Conservation (phyloP, 1,140 invertebrate species). For the Scylla paramamosain region DNA sequence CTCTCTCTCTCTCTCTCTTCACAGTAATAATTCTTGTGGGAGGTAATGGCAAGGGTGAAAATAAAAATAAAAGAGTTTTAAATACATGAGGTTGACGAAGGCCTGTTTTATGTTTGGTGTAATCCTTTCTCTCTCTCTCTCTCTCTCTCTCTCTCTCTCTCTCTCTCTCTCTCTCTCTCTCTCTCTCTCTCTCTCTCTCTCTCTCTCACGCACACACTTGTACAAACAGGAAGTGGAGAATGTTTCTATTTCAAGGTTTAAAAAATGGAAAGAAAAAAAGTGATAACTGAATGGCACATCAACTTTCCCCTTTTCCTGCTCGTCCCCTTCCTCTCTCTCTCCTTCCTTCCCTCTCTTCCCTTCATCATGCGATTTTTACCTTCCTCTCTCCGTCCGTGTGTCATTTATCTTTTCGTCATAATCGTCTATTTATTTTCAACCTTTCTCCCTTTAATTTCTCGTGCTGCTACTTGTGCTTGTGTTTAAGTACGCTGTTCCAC, state of each 20-base stretch:
- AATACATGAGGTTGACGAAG: neutral
- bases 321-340: neutral
- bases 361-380: neutral
- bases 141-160: neutral
- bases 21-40: neutral
- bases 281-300: neutral
- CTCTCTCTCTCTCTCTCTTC: neutral
- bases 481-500: no score
- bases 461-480: no score
- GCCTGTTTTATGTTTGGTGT: neutral
- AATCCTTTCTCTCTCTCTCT: neutral
- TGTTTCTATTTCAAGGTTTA: neutral
- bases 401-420: neutral
- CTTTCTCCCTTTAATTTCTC: no score
- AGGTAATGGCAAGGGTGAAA: neutral
- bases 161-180: neutral
- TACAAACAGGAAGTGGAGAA: slow-evolving; percentile 18
- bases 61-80: neutral
- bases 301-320: neutral
- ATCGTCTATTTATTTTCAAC: neutral
- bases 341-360: neutral
- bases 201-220: neutral
- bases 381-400: neutral
- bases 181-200: neutral
- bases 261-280: neutral